Evolutionary conservation across 2,888 invertebrate species (phyloP), one percentile per base, ranked within the genome.

Genomic region (Tinea semifulvella): DNA sequence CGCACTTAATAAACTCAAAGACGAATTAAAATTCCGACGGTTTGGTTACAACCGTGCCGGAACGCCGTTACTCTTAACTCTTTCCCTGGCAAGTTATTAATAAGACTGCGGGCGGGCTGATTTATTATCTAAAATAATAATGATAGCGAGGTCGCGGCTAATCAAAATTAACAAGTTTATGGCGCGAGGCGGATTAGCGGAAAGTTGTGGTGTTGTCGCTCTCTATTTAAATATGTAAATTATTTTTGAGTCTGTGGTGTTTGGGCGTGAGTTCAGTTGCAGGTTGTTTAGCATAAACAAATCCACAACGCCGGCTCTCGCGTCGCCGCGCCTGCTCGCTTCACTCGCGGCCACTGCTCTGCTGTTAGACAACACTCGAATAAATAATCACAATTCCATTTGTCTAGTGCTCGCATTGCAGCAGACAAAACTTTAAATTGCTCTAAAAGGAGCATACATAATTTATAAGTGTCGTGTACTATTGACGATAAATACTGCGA

Each of bases 1-100:
- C 76, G 73, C 76, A 75, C 76, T 76, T 79, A 76, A 79, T 76
- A 73, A 77, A 79, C 73, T 72, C 68, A 53, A 60, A 62, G 68
- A 62, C 65, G 69, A 75, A 76, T 79, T 79, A 77, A 79, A 79
- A 77, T 76, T 75, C 75, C 73, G 63, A 65, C 65, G 69, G 76
- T 68, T 74, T 69, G 68, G 71, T 65, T 72, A 72, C 71, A 73
- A 72, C 72, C 73, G 65, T 71, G 74, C 69, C 52, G 66, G 71
- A 69, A 67, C 66, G 66, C 67, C 61, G 68, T 68, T 67, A 31
- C 35, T 16, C 25, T 17, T 13, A 70, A 66, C 72, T 72, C 69
- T 68, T 72, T 67, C 62, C 57, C 55, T 31, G 45, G 39, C 36
- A 62, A 63, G 65, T 68, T 72, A 72, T 72, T 72, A 72, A 69